Conservation (phyloP, 2,797 vertebrate genomes). For the Hypotaenidia philippensis region DNA sequence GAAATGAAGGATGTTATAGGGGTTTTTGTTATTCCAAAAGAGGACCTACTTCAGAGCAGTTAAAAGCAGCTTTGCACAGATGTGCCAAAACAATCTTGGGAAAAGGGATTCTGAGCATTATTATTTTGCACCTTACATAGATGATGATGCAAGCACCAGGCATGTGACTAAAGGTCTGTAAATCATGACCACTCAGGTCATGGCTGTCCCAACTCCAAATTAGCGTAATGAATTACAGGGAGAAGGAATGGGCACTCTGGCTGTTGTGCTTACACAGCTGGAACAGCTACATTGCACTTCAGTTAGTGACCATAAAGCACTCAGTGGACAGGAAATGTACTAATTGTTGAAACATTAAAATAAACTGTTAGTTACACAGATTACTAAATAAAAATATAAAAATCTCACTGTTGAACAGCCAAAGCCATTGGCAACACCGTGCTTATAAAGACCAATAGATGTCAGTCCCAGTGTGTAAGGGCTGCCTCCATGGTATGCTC, state of each 20-base stretch:
- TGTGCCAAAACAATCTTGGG: background rate
- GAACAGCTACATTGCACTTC: background rate
- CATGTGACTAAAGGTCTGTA: background rate
- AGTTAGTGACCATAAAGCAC: background rate
- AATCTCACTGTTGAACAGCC: constrained; percentile 89
- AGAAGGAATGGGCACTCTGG: background rate
- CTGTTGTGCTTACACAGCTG: background rate
- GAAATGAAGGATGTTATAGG: background rate
- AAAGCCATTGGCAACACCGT: constrained; percentile 79
- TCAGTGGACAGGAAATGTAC: background rate
- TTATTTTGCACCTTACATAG: background rate
- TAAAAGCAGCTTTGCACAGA: background rate
- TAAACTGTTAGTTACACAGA: background rate
- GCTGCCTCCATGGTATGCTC: constrained; percentile 92
- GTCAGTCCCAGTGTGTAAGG: constrained; percentile 86
- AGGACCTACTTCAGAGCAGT: background rate
- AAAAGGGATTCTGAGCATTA: background rate
- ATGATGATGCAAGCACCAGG: background rate
- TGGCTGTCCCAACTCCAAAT: background rate
- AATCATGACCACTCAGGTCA: rapidly evolving
- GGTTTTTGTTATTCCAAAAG: background rate
- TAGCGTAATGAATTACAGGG: rapidly evolving
- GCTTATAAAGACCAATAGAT: constrained; percentile 85
- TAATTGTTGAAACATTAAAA: background rate
- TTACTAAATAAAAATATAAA: background rate